phyloP scores from a whole-genome alignment of 2,888 invertebrate genomes.

The Epinotia ramella region DNA sequence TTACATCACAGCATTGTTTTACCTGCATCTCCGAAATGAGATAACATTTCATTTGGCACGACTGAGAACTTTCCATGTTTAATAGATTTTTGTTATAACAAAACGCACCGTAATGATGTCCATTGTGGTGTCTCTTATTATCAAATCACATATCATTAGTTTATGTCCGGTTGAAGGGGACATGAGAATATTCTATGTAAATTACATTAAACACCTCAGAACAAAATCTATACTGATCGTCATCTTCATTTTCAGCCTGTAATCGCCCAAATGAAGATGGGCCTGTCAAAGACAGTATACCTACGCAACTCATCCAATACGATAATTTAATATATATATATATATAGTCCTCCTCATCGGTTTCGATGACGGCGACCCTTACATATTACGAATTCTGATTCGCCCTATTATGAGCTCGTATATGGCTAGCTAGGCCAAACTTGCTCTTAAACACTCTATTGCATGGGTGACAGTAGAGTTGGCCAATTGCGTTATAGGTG shows the following conservation, averaged over 20 bases:
- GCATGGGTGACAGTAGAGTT: too few species aligned
- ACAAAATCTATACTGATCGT: neutral
- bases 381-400: too few species aligned
- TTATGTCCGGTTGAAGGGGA: slow-evolving; percentile 2
- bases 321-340: too few species aligned
- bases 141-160: slow-evolving; percentile 25
- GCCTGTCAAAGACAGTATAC: too few species aligned
- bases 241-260: neutral
- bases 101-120: slow-evolving; percentile 56
- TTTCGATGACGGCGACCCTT: too few species aligned
- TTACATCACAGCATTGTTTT: slow-evolving; percentile 68
- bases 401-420: too few species aligned
- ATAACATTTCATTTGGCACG: slow-evolving; percentile 71
- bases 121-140: slow-evolving; percentile 57
- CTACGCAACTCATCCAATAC: too few species aligned
- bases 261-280: neutral
- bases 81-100: slow-evolving; percentile 51
- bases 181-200: neutral
- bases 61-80: slow-evolving; percentile 76
- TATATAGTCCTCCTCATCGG: too few species aligned
- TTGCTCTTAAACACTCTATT: too few species aligned
- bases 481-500: too few species aligned
- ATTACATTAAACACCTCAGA: neutral
- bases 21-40: slow-evolving; percentile 71
- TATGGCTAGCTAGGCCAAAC: too few species aligned